phyloP scores from a whole-genome alignment of 2,888 invertebrate genomes.

The Netelia fuscicornis region DNA sequence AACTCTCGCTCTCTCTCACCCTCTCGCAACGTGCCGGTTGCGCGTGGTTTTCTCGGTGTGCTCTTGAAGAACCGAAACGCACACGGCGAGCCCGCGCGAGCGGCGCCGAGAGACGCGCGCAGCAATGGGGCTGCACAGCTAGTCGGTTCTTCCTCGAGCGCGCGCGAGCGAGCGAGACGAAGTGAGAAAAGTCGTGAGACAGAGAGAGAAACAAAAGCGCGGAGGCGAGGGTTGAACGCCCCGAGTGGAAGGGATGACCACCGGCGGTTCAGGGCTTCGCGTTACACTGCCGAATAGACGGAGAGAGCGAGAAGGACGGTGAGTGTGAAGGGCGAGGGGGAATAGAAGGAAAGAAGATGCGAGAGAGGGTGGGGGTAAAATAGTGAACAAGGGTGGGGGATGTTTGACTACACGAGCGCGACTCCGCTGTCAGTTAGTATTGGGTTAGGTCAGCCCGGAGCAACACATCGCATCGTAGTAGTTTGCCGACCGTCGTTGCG shows the following conservation, averaged over 20 bases:
- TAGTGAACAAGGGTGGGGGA: slow-evolving; percentile 75
- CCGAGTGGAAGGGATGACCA: slow-evolving; percentile 68
- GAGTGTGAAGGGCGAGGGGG: slow-evolving; percentile 53
- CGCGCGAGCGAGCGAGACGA: neutral
- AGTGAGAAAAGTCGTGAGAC: neutral
- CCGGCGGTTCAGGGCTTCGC: slow-evolving; percentile 73
- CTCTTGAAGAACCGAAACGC: slow-evolving; percentile 53
- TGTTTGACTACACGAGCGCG: slow-evolving; percentile 83
- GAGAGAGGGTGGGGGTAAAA: slow-evolving; percentile 78
- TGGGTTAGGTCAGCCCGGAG: slow-evolving; percentile 88
- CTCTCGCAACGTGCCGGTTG: slow-evolving; percentile 19
- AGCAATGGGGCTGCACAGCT: slow-evolving; percentile 80
- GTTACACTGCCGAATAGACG: slow-evolving; percentile 43
- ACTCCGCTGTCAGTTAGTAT: slow-evolving; percentile 86
- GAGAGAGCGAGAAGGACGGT: slow-evolving; percentile 18
- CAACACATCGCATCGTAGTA: slow-evolving; percentile 72
- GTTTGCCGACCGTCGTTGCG: slow-evolving; percentile 71
- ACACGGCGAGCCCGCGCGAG: slow-evolving; percentile 45
- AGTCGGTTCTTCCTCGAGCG: neutral
- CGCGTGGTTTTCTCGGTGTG: slow-evolving; percentile 41
- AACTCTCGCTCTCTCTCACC: slow-evolving; percentile 23
- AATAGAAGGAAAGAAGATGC: slow-evolving; percentile 73
- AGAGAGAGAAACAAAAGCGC: slow-evolving; percentile 29
- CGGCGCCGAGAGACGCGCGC: slow-evolving; percentile 86
- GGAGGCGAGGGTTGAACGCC: slow-evolving; percentile 65